phyloP scores from a whole-genome alignment of 1,140 invertebrate genomes.

The Episyrphus balteatus region DNA sequence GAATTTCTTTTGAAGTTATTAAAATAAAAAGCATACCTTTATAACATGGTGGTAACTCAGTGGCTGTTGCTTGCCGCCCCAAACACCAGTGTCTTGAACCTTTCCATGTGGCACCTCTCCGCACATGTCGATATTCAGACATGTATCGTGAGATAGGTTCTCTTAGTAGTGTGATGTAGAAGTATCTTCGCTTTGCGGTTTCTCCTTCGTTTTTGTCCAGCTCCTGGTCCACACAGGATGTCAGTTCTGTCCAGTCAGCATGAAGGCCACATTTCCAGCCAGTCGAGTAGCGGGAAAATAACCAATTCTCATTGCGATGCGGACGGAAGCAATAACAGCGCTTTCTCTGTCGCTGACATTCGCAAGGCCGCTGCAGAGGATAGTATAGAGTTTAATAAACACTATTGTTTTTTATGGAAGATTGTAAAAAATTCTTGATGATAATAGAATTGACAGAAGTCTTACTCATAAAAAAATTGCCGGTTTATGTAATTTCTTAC shows the following conservation, averaged over 20 bases:
- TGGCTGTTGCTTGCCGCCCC: constrained; percentile 63
- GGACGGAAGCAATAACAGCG: constrained; percentile 87
- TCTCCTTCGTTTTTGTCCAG: constrained; percentile 78
- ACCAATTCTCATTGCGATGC: constrained; percentile 84
- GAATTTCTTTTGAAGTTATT: neutral
- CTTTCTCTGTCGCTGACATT: constrained; percentile 74
- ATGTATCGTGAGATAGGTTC: constrained; percentile 86
- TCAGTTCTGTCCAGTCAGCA: constrained; percentile 96
- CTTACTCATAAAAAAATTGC: too few relatives aligned
- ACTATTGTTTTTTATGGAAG: too few relatives aligned
- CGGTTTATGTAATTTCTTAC: too few relatives aligned
- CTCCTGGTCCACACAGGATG: constrained; percentile 76
- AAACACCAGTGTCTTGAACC: constrained; percentile 78
- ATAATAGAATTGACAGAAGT: too few relatives aligned
- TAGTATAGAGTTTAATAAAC: neutral
- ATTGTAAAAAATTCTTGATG: too few relatives aligned
- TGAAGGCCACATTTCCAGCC: constrained; percentile 99
- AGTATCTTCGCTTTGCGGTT: constrained; percentile 71
- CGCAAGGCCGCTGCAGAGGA: constrained; percentile 60
- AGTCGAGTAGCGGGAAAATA: constrained; percentile 96
- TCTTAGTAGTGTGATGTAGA: constrained; percentile 90
- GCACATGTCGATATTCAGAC: constrained; percentile 91
- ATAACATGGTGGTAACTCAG: constrained; percentile 71
- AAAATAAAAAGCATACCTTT: constrained; percentile 38
- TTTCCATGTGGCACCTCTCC: constrained; percentile 95